phyloP scores from a whole-genome alignment of 2,113 vertebrate species.

The Sigmodon hispidus region DNA sequence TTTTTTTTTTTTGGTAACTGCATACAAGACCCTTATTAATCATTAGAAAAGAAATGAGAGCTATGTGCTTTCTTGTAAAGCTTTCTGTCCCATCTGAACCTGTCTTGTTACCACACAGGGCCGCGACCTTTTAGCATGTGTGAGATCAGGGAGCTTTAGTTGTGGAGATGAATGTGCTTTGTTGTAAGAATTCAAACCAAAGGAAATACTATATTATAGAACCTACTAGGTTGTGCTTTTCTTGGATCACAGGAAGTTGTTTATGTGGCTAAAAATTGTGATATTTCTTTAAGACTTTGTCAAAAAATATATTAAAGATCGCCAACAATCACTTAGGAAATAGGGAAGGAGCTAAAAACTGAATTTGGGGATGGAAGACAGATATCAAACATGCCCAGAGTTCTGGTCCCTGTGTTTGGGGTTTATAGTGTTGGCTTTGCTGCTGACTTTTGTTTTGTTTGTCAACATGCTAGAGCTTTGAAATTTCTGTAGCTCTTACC shows the following conservation, averaged over 20 bases:
- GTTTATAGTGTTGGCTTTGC: not conserved
- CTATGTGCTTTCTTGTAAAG: not conserved
- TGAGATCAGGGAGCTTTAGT: not conserved
- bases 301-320: not conserved
- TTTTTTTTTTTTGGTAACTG: accelerated
- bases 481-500: too few relatives aligned
- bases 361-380: not conserved
- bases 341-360: not conserved
- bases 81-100: too few relatives aligned
- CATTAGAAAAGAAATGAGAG: not conserved
- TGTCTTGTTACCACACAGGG: accelerated
- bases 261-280: not conserved
- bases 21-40: not conserved
- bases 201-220: not conserved
- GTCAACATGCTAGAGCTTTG: not conserved
- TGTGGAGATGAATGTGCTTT: not conserved
- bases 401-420: not conserved
- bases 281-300: not conserved
- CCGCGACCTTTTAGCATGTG: accelerated
- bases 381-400: accelerated
- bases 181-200: not conserved
- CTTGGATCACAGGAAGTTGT: not conserved
- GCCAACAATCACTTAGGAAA: not conserved
- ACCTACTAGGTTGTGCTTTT: not conserved
- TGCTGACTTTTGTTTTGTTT: not conserved